A percentile compares a stretch with the other conserved stretches of the same genome.
Conservation (phyloP, 2,113 vertebrate genomes). For the Furnarius figulus region DNA sequence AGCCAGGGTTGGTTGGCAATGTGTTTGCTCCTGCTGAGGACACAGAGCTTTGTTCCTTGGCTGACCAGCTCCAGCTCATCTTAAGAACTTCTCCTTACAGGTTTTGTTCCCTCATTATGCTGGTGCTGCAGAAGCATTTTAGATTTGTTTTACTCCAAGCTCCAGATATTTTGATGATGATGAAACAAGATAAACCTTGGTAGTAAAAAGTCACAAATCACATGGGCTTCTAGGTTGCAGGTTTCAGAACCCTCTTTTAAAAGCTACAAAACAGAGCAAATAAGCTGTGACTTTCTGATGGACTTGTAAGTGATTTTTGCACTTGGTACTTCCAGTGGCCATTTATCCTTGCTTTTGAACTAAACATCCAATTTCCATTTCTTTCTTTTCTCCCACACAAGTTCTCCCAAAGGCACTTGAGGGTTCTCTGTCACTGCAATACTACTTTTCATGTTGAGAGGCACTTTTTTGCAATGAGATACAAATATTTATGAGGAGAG, state of each 20-base stretch:
- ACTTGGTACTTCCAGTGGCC: background rate
- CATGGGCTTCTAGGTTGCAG: background rate
- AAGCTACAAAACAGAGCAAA: background rate
- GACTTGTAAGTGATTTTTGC: background rate
- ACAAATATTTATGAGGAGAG: background rate
- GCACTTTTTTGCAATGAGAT: background rate
- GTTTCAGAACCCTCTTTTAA: background rate
- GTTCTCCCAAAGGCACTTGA: background rate
- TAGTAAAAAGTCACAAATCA: background rate
- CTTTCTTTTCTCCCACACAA: background rate
- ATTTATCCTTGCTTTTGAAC: background rate
- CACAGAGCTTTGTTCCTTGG: background rate
- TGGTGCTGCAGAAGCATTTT: background rate
- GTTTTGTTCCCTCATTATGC: background rate
- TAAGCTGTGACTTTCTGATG: background rate
- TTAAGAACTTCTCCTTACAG: background rate
- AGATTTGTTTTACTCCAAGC: background rate
- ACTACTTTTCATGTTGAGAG: background rate
- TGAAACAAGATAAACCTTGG: background rate
- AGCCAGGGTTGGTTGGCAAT: accelerated
- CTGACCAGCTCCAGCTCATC: background rate
- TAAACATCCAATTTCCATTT: background rate
- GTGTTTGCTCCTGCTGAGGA: background rate
- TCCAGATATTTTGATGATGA: background rate
- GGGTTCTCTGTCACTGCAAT: background rate